Evolutionary conservation across 2,113 vertebrate genomes (phyloP), one percentile per base, ranked within the genome.

Genomic region (Geococcyx californianus): DNA sequence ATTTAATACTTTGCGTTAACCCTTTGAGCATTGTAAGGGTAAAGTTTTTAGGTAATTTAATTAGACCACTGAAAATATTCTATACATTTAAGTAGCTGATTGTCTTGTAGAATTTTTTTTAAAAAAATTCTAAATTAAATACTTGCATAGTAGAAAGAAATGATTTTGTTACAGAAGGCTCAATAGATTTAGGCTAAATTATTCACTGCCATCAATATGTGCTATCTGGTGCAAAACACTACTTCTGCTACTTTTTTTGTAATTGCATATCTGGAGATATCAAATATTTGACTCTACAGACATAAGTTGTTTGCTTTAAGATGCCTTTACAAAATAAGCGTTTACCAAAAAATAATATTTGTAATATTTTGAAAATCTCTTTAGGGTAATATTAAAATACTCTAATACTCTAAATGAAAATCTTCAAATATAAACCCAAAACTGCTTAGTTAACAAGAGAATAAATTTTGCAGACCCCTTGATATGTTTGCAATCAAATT

Each of bases 21-120:
- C 96, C 97, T 98, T 98, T 98, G 97, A 98, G 97, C 96, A 97
- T 97, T 98, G 96, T 98, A 98, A 97, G 76, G 87, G 96, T 96
- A 97, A 83, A 92, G n/a, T 96, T 97, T 97, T 97, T 58, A 95
- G 89, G 94, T 96, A 95, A 93, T 91, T 97, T 96, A 87, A 63
- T 73, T 96, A 94, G 92, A 91, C 75, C 89, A 90, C 90, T 95
- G 92, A 97, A 97, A 92, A 97, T 95, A 92, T 96, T 75, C 54
- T 88, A 69, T 84, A 91, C 82, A 97, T 96, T 95, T 95, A 97
- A 95, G 93, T 95, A 93, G 86, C 90, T 95, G 90, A 95, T 95
- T 92, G 79, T 94, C 86, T 91, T 94, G 38, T 40, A 87, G 49
- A 47, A 7, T 20, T 60, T 59, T 60, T 75, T 58, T 45, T 9